These are phyloP conservation scores for Panthera uncia DNA, from an alignment of 2,113 vertebrate species.

Conservation along the genomic window DNA sequence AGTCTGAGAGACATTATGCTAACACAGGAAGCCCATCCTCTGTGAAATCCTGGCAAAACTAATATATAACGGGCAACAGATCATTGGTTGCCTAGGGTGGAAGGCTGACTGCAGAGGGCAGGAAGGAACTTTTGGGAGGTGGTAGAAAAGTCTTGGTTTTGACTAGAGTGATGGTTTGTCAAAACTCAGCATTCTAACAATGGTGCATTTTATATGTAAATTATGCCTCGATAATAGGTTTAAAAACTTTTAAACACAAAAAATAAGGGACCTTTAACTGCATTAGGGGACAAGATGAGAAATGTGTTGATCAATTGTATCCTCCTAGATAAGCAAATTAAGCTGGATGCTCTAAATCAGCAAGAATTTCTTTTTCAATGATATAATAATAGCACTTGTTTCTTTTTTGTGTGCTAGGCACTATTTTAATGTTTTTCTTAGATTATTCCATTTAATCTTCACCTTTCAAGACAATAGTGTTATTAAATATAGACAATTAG, in stretches of 20 bases:
- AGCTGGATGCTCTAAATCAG: neutral
- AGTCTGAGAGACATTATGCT: neutral
- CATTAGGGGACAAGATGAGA: neutral
- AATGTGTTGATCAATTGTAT: neutral
- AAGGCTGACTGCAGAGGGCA: neutral
- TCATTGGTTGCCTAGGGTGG: neutral
- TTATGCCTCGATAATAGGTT: neutral
- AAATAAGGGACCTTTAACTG: neutral
- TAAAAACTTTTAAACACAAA: neutral
- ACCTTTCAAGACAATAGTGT: neutral
- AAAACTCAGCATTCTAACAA: neutral
- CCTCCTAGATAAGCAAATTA: neutral
- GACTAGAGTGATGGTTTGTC: neutral
- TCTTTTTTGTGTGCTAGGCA: neutral
- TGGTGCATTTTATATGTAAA: neutral
- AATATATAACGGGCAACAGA: neutral
- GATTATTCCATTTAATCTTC: neutral
- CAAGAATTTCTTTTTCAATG: neutral
- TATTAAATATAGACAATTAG: neutral
- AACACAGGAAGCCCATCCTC: neutral
- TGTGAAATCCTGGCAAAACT: neutral
- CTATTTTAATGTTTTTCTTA: neutral
- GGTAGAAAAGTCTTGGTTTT: neutral
- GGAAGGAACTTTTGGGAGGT: neutral
- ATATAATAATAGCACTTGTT: neutral